These are phyloP conservation scores for Drepanosiphum platanoidis DNA, from an alignment of 2,888 invertebrate species.

Conservation along the genomic window DNA sequence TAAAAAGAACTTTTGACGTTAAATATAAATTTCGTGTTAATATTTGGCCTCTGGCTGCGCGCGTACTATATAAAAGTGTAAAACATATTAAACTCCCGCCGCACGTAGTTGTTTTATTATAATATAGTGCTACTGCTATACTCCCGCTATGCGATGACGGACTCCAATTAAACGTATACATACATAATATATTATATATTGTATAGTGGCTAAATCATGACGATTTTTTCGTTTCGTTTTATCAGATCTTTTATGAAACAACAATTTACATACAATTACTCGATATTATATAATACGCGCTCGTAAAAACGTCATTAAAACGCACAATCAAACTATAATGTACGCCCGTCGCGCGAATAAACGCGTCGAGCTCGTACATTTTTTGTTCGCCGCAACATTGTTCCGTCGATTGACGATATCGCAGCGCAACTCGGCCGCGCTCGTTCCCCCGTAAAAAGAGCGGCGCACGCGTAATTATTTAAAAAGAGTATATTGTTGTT, in stretches of 20 bases:
- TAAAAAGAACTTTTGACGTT: slow-evolving; percentile 48
- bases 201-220: background rate
- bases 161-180: background rate
- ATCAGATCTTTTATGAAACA: background rate
- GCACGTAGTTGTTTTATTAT: slow-evolving; percentile 1
- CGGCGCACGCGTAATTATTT: too few relatives aligned
- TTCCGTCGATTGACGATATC: background rate
- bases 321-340: background rate
- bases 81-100: background rate
- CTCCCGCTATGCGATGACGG: background rate
- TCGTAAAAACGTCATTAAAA: background rate
- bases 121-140: background rate
- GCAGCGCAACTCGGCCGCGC: background rate
- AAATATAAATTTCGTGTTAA: slow-evolving; percentile 41
- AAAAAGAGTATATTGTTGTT: background rate
- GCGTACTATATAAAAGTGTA: background rate
- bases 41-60: slow-evolving; percentile 2
- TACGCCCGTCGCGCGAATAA: background rate
- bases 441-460: too few relatives aligned
- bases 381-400: background rate
- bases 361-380: background rate
- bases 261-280: background rate
- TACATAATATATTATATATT: background rate
- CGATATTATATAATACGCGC: background rate
- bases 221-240: background rate